Evolutionary conservation across 2,888 invertebrate species (phyloP), one percentile per base, ranked within the genome.

Genomic region (Amphipyra tragopoginis): DNA sequence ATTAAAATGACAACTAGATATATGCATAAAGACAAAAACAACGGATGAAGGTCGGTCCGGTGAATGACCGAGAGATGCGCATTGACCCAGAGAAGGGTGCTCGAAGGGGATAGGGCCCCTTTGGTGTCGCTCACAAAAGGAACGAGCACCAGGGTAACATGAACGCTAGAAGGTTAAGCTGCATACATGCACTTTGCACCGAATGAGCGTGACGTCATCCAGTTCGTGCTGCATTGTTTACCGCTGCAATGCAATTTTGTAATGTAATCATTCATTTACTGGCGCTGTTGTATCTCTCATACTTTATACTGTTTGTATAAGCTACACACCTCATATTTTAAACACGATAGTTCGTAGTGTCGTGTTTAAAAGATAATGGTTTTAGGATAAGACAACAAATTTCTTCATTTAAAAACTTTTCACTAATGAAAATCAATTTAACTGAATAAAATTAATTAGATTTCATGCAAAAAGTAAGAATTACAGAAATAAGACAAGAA

Each of bases 121-220:
- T 94, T 94, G 88, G 93, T 92, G 92, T 91, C 88, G 87, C 85
- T 89, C 82, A 89, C 90, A 91, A 92, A 94, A 94, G 94, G 94
- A 94, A 92, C 88, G 86, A 84, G 73, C 91, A 95, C 93, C 88
- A 94, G 93, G 93, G 83, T 83, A 77, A 82, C 93, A 95, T 92
- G 83, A 92, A 89, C 78, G 85, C 86, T 73, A 90, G 84, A 93
- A 93, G 94, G 89, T 91, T 86, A 84, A 89, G 86, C 86, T 93
- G 93, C 93, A 93, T 92, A 86, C 90, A 93, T 94, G 94, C 94
- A 94, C 94, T 94, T 93, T 94, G 94, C 94, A 94, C 93, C 90
- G 93, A 93, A 92, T 89, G 89, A 84, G 84, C 77, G 81, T 94
- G 93, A 93, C 93, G 94, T 92, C 91, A 93, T 75, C 68, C 84